A percentile compares a stretch with the other conserved stretches of the same genome.
phyloP scores from a whole-genome alignment of 2,797 vertebrate species.

The Iguana delicatissima region DNA sequence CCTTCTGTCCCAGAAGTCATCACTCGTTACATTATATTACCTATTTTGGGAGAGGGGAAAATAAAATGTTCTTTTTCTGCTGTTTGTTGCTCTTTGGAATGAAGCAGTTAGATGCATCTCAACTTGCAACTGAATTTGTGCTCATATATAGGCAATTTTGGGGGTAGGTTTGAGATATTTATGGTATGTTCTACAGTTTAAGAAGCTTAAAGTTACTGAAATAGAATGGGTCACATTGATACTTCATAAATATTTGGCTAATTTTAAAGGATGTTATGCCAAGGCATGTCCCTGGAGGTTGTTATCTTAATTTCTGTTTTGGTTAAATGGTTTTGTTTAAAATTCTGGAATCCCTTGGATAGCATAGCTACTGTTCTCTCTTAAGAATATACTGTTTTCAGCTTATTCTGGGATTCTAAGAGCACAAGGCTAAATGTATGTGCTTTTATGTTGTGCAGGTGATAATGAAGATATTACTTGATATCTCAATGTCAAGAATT shows the following conservation, averaged over 20 bases:
- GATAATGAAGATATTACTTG: not conserved
- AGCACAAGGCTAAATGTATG: not conserved
- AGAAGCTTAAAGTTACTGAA: constrained; percentile 59
- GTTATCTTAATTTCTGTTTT: constrained; percentile 65
- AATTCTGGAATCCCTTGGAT: constrained; percentile 50
- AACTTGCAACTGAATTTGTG: constrained; percentile 38
- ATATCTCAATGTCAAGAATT: not conserved
- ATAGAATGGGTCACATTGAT: constrained; percentile 26
- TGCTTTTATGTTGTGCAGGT: not conserved
- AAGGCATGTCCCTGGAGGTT: constrained; percentile 50
- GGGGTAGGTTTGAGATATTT: constrained; percentile 23
- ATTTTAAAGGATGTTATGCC: constrained; percentile 45
- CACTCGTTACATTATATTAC: constrained; percentile 1
- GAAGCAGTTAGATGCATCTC: constrained; percentile 19
- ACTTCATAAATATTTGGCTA: constrained; percentile 62
- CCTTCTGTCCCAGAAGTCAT: constrained; percentile 18
- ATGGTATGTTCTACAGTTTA: constrained; percentile 44
- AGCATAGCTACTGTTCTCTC: not conserved
- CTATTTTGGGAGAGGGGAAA: not conserved
- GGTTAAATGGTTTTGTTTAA: constrained; percentile 56
- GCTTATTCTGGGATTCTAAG: constrained; percentile 33
- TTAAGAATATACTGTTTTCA: constrained; percentile 40
- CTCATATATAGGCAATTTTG: constrained; percentile 7
- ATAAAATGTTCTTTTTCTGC: not conserved
- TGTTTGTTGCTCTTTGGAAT: constrained; percentile 31